Conservation (phyloP, 1,140 invertebrate genomes). For the Bombus sibiricus region DNA sequence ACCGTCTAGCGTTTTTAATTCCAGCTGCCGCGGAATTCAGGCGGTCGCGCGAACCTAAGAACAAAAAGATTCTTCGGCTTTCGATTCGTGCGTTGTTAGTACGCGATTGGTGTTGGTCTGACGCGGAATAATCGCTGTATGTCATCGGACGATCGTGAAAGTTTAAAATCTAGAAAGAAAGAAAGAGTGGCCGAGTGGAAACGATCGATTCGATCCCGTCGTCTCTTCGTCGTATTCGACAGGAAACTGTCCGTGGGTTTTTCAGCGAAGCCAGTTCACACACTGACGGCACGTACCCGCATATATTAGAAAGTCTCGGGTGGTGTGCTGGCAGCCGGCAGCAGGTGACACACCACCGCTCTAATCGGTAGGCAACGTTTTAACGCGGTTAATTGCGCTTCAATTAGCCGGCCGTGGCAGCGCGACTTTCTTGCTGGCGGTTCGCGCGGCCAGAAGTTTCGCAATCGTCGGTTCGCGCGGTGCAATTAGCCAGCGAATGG, state of each 20-base stretch:
- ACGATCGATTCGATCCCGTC: too few species aligned
- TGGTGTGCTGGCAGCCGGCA: background rate
- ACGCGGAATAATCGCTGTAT: too few species aligned
- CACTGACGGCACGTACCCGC: too few species aligned
- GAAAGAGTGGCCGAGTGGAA: too few species aligned
- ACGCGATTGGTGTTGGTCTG: too few species aligned
- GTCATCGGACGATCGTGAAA: too few species aligned
- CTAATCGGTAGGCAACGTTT: slow-evolving; percentile 70
- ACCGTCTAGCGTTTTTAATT: background rate
- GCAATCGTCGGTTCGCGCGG: slow-evolving; percentile 50
- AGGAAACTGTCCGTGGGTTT: too few species aligned
- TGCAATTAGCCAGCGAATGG: slow-evolving; percentile 59
- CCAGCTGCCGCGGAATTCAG: background rate
- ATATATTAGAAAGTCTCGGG: background rate
- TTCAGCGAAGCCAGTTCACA: too few species aligned
- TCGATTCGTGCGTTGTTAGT: too few species aligned
- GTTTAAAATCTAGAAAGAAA: too few species aligned
- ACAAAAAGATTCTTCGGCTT: too few species aligned
- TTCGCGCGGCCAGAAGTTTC: slow-evolving; percentile 47
- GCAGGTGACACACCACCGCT: slow-evolving; percentile 14
- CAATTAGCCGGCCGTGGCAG: slow-evolving; percentile 63
- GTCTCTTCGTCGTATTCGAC: too few species aligned
- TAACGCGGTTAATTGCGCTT: slow-evolving; percentile 73
- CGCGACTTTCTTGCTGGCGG: slow-evolving; percentile 49
- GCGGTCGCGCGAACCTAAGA: background rate